Percentiles rank a stretch among this genome's conserved stretches.
Conservation (phyloP, 2,797 vertebrate species). For the Furcifer pardalis region DNA sequence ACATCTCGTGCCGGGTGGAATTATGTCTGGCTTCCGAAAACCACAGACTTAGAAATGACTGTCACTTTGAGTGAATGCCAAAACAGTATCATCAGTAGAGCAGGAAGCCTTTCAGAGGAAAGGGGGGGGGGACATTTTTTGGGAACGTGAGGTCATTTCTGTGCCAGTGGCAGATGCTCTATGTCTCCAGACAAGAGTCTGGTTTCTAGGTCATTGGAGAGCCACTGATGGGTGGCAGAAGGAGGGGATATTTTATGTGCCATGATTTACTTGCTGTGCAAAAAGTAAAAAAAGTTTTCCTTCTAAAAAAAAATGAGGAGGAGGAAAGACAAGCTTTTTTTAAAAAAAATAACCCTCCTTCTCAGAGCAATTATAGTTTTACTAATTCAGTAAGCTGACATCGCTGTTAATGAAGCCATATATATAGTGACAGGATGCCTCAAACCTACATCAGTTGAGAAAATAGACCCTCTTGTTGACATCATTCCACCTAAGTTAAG, state of each 20-base stretch:
- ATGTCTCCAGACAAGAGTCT: background rate
- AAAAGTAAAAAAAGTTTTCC: background rate
- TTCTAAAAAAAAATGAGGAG: background rate
- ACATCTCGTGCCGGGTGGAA: background rate
- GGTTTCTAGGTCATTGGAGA: background rate
- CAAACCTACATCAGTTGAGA: too few relatives aligned
- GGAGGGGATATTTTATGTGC: background rate
- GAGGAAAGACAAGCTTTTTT: background rate
- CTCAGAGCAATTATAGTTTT: background rate
- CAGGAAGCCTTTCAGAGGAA: constrained; percentile 16
- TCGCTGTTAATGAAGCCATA: too few relatives aligned
- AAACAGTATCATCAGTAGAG: constrained; percentile 31
- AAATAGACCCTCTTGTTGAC: too few relatives aligned
- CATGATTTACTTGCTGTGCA: background rate
- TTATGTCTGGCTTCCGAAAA: constrained; percentile 7
- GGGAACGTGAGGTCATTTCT: background rate
- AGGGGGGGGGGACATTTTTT: constrained; percentile 2
- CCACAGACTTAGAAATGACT: background rate
- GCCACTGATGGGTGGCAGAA: constrained; percentile 1
- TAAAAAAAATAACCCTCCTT: background rate
- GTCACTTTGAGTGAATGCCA: constrained; percentile 17
- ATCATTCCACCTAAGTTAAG: too few relatives aligned
- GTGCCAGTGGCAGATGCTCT: background rate
- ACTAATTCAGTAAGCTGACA: constrained; percentile 31
- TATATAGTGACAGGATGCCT: too few relatives aligned